Percentiles rank a stretch among this genome's conserved stretches.
These are phyloP conservation scores for Kradibia gibbosae DNA, from an alignment of 1,140 invertebrate species.

Conservation along the genomic window DNA sequence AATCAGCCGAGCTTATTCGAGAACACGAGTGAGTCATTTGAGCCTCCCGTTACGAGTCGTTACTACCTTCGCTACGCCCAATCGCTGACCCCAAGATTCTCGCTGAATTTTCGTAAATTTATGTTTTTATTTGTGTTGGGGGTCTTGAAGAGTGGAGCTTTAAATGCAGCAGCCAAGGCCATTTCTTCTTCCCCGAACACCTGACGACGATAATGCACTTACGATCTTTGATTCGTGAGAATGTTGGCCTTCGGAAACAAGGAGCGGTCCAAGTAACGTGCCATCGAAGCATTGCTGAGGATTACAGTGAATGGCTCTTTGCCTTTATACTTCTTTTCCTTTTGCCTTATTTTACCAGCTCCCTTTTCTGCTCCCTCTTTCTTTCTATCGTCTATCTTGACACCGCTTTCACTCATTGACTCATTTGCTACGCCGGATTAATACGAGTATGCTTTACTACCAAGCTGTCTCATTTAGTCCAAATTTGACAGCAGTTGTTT, in stretches of 20 bases:
- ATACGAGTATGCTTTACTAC: no score
- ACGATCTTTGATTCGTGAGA: slow-evolving; percentile 18
- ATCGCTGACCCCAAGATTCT: background rate
- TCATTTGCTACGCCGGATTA: background rate
- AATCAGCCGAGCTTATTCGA: slow-evolving; percentile 66
- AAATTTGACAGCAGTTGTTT: no score
- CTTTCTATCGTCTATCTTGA: background rate
- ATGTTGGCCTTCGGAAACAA: slow-evolving; percentile 9
- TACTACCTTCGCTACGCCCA: background rate
- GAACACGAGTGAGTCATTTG: slow-evolving; percentile 66
- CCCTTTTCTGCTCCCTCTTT: background rate
- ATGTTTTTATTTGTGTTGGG: slow-evolving; percentile 61
- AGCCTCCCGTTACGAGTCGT: background rate
- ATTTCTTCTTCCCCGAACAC: slow-evolving; percentile 29
- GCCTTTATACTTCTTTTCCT: slow-evolving; percentile 16
- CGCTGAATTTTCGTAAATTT: slow-evolving; percentile 56
- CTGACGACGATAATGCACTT: background rate
- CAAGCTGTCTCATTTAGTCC: no score
- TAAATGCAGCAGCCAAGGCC: slow-evolving; percentile 2
- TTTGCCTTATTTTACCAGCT: background rate
- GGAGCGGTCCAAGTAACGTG: background rate
- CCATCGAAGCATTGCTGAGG: slow-evolving; percentile 2
- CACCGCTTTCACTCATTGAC: background rate
- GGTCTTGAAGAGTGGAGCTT: slow-evolving; percentile 1
- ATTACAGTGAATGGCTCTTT: slow-evolving; percentile 32